Conservation (phyloP, 2,888 invertebrate species). For the Leptothorax acervorum region DNA sequence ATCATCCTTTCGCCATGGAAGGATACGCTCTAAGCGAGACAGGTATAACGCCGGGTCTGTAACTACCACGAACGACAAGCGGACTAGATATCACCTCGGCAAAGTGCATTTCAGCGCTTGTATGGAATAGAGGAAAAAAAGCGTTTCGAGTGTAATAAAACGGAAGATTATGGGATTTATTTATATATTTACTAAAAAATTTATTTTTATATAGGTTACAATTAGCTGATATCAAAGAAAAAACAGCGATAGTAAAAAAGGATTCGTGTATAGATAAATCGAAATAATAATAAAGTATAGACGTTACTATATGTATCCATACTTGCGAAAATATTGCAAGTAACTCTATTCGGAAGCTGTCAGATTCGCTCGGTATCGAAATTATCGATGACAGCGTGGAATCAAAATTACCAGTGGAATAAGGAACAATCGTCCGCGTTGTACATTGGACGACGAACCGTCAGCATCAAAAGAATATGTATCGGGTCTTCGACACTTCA, state of each 20-base stretch:
- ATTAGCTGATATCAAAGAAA: not conserved
- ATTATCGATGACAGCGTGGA: not conserved
- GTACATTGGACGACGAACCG: slow-evolving; percentile 22
- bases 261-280: not conserved
- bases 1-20: slow-evolving; percentile 12
- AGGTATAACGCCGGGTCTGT: slow-evolving; percentile 49
- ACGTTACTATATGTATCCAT: not conserved
- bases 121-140: slow-evolving; percentile 21
- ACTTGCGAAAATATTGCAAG: not conserved
- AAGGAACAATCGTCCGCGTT: slow-evolving; percentile 46
- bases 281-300: not conserved
- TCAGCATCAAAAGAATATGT: slow-evolving; percentile 44
- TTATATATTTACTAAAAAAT: not conserved
- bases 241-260: not conserved
- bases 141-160: slow-evolving; percentile 23
- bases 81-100: slow-evolving; percentile 53
- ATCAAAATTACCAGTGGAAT: slow-evolving; percentile 26
- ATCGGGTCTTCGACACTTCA: slow-evolving; percentile 62
- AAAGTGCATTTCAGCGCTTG: slow-evolving; percentile 54
- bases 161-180: not conserved
- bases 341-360: not conserved
- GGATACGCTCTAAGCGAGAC: slow-evolving; percentile 55
- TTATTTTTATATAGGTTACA: not conserved
- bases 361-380: not conserved
- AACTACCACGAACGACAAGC: slow-evolving; percentile 37